A percentile compares a stretch with the other conserved stretches of the same genome.
phyloP scores from a whole-genome alignment of 2,113 vertebrate species.

The Meriones unguiculatus region DNA sequence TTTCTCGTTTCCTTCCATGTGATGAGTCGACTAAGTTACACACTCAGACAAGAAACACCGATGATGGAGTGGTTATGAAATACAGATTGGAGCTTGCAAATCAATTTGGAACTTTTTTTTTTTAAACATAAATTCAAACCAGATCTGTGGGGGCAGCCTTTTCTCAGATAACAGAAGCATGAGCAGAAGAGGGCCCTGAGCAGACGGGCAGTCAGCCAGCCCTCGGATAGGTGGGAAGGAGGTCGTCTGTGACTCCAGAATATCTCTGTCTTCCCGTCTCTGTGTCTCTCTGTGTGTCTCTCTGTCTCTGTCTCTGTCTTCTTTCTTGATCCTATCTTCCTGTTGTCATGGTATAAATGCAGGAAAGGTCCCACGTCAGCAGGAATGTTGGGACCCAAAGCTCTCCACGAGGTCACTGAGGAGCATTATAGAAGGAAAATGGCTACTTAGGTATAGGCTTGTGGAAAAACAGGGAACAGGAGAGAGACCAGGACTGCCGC shows the following conservation, averaged over 20 bases:
- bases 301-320: neutral
- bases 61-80: constrained; percentile 62
- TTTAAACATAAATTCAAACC: constrained; percentile 69
- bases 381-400: too few species aligned
- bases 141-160: constrained; percentile 58
- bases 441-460: neutral
- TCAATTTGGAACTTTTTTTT: constrained; percentile 56
- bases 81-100: constrained; percentile 68
- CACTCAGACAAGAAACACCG: constrained; percentile 52
- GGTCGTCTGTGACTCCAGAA: neutral
- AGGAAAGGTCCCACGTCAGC: neutral
- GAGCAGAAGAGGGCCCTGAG: neutral
- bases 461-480: neutral
- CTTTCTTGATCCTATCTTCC: neutral
- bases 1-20: constrained; percentile 43
- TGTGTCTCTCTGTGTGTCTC: fast-evolving
- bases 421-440: neutral
- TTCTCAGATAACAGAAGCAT: neutral
- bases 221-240: neutral
- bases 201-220: neutral
- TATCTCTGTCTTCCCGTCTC: neutral
- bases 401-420: neutral
- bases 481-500: neutral
- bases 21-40: constrained; percentile 56
- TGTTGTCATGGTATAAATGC: neutral